These are phyloP conservation scores for Sphaerophoria rueppellii DNA, from an alignment of 2,888 invertebrate genomes.

Conservation along the genomic window DNA sequence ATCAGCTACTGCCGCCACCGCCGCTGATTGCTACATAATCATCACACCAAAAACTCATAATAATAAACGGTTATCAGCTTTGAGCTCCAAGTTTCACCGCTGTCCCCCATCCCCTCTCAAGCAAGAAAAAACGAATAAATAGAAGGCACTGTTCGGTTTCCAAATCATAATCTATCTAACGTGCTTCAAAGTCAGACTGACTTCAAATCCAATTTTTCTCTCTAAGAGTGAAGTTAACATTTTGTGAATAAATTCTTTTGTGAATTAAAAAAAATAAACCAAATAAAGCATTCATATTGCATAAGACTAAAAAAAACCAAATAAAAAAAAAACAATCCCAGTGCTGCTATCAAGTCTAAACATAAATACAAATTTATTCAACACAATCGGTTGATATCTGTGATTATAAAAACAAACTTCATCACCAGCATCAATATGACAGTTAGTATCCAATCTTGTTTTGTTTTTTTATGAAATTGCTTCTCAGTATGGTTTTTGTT, in stretches of 20 bases:
- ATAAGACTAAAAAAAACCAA: slow-evolving; percentile 39
- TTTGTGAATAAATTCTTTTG: slow-evolving; percentile 27
- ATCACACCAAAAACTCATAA: slow-evolving; percentile 13
- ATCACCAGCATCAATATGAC: slow-evolving; percentile 37
- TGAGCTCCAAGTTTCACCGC: slow-evolving; percentile 19
- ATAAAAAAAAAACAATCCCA: slow-evolving; percentile 1
- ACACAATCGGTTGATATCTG: slow-evolving; percentile 35
- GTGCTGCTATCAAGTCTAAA: neutral
- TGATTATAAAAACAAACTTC: slow-evolving; percentile 49
- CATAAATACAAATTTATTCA: slow-evolving; percentile 36
- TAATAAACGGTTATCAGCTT: slow-evolving; percentile 51
- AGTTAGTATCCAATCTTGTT: slow-evolving; percentile 65
- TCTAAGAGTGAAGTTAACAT: slow-evolving; percentile 42
- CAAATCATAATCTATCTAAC: slow-evolving; percentile 53
- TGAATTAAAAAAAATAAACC: neutral
- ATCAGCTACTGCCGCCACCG: neutral
- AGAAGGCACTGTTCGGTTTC: slow-evolving; percentile 48
- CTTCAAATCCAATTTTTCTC: slow-evolving; percentile 17
- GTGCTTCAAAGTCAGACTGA: slow-evolving; percentile 47
- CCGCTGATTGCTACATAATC: slow-evolving; percentile 36
- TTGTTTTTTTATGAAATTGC: slow-evolving; percentile 19
- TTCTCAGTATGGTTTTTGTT: neutral
- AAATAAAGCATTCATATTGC: slow-evolving; percentile 35
- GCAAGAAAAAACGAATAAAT: slow-evolving; percentile 61
- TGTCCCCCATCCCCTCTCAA: slow-evolving; percentile 42